Evolutionary conservation across 2,113 vertebrate genomes (phyloP).

Genomic region (Lasiurus cinereus): DNA sequence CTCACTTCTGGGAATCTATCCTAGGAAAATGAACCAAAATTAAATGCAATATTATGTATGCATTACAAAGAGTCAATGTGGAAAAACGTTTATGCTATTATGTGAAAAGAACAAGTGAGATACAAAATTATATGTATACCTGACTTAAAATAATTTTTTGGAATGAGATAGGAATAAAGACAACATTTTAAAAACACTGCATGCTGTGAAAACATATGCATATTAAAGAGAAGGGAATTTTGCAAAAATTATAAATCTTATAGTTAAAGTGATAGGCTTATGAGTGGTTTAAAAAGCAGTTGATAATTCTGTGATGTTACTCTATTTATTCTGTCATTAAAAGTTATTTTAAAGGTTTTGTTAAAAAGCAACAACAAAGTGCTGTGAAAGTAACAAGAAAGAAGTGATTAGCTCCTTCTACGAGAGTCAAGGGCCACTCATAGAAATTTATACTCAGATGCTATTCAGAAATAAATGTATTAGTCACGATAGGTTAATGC

Average conservation of each 20-base stretch:
- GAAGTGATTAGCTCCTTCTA: neutral
- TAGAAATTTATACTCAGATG: neutral
- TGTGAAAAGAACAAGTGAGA: neutral
- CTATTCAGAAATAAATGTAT: neutral
- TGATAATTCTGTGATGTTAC: neutral
- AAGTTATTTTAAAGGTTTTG: neutral
- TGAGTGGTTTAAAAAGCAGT: neutral
- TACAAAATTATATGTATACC: neutral
- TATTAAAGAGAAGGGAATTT: neutral
- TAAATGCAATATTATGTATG: neutral
- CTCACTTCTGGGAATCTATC: neutral
- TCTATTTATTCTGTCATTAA: neutral
- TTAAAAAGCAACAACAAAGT: neutral
- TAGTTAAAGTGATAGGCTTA: neutral
- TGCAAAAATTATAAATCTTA: neutral
- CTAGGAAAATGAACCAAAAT: constrained; percentile 5
- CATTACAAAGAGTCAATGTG: neutral
- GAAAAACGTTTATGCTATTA: neutral
- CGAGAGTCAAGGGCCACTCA: neutral
- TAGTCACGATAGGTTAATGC: too few species aligned
- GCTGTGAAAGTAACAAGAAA: neutral
- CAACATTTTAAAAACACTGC: neutral
- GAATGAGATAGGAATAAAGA: neutral
- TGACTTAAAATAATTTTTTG: neutral
- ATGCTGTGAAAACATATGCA: neutral